Base-by-base conservation (phyloP, 2,888 invertebrate genomes). In the Morpho deidamia region DNA sequence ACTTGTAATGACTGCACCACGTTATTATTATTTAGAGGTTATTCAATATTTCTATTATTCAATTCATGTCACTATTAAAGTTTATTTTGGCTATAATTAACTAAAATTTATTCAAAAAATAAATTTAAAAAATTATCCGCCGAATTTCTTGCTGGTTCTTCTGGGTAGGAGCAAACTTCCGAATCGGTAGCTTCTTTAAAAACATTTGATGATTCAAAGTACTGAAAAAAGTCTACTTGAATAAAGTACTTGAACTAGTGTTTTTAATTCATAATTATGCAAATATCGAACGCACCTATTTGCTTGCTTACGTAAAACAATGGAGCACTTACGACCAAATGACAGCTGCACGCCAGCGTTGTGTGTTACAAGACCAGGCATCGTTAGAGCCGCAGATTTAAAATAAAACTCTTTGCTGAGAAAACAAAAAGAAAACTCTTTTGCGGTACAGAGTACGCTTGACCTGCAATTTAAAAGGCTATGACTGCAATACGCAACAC, bases 311-410 rank as follows among this genome's bases (percentile, higher is more conserved):
- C 40, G 49, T 38, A 44, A 52, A 56, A 62, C 58, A 59, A 60
- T 58, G 59, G 57, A 47, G 41, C 40, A 40, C 52, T 56, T 46
- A 50, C 39, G 37, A 33, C 34, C 35, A 37, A 67, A 67, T 73
- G 78, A 71, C 81, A 81, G 79, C 75, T 76, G 78, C 77, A 70
- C 63, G 50, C 46, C 44, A 51, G 60, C 23, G 70, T 69, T 72
- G 71, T 74, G 71, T 73, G 79, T 79, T 78, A 79, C 79, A 74
- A 78, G 84, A 80, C 74, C 75, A 69, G 74, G 81, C 75, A 82
- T 85, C 84, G 85, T 85, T 84, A 85, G 79, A 78, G 77, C 78
- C 73, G 68, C 81, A 79, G 84, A 85, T 83, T 87, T 79, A 81
- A 85, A 87, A 87, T 84, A 88, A 86, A 87, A 82, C 56, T 55